phyloP scores from a whole-genome alignment of 1,140 invertebrate species.

The Drosophila littoralis region DNA sequence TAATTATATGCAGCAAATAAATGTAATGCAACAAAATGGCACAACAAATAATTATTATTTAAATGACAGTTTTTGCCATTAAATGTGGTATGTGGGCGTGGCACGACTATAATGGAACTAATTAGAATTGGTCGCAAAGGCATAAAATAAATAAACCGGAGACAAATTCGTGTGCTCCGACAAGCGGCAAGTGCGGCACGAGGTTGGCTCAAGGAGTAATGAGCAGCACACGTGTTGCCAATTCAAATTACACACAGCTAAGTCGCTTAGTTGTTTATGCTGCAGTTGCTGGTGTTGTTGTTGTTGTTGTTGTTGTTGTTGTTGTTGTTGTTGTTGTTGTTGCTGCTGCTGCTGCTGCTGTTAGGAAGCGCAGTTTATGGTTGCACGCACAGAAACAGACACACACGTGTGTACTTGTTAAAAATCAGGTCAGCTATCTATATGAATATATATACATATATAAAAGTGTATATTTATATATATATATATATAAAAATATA shows the following conservation, averaged over 20 bases:
- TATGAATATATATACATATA: background rate
- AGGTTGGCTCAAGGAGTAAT: constrained; percentile 23
- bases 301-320: constrained; percentile 7
- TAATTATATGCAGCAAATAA: background rate
- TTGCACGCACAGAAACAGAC: background rate
- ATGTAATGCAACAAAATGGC: background rate
- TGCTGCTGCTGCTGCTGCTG: background rate
- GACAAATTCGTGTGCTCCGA: constrained; percentile 5
- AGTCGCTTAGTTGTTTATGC: constrained; percentile 28
- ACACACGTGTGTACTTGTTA: background rate
- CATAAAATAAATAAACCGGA: constrained; percentile 13
- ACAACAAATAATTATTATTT: constrained; percentile 39
- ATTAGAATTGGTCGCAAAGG: constrained; percentile 26
- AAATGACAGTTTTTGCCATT: constrained; percentile 9
- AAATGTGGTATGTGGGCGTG: constrained; percentile 11
- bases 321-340: constrained; percentile 11
- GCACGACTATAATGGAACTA: constrained; percentile 12
- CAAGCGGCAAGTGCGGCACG: background rate
- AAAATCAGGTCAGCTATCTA: constrained; percentile 27
- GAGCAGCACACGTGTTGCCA: constrained; percentile 31
- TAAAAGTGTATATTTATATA: background rate
- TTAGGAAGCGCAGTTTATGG: constrained; percentile 22
- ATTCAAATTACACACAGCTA: constrained; percentile 34
- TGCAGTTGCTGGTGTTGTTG: constrained; percentile 5
- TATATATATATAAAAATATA: background rate